Percentiles rank a stretch among this genome's conserved stretches.
Evolutionary conservation across 1,140 invertebrate species (phyloP).

Genomic region (Diprion similis): DNA sequence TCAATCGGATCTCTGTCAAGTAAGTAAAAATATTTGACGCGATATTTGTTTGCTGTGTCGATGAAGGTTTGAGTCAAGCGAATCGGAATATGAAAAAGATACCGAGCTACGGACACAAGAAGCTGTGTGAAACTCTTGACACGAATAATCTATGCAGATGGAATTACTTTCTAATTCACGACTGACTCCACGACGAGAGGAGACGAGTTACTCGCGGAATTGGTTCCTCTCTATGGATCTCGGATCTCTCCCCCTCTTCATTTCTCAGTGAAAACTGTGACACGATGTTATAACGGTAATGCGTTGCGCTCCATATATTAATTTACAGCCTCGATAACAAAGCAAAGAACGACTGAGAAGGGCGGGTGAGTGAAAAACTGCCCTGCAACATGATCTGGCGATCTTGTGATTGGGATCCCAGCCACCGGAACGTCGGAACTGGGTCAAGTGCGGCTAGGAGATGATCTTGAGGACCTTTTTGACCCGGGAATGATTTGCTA

Average conservation of each 20-base stretch:
- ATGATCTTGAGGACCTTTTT: no score
- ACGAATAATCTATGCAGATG: conserved; percentile 13
- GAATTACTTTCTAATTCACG: conserved; percentile 8
- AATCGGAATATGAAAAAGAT: background rate
- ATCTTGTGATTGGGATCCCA: no score
- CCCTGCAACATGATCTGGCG: no score
- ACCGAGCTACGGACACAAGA: background rate
- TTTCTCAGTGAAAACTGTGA: background rate
- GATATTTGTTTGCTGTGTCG: background rate
- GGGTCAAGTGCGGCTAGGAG: no score
- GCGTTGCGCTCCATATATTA: conserved; percentile 17
- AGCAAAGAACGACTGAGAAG: background rate
- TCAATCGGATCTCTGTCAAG: no score
- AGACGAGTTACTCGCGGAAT: no score
- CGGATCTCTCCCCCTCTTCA: background rate
- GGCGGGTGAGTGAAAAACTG: background rate
- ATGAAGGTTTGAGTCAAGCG: background rate
- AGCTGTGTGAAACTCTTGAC: conserved; percentile 8
- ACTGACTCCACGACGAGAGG: background rate
- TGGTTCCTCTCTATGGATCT: no score
- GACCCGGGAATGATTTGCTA: no score
- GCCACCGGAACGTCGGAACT: no score
- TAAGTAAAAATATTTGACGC: background rate
- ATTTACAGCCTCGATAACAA: conserved; percentile 6
- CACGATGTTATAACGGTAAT: conserved; percentile 9